Base-by-base conservation (phyloP, 1,140 invertebrate species). In the Saccostrea cuccullata region DNA sequence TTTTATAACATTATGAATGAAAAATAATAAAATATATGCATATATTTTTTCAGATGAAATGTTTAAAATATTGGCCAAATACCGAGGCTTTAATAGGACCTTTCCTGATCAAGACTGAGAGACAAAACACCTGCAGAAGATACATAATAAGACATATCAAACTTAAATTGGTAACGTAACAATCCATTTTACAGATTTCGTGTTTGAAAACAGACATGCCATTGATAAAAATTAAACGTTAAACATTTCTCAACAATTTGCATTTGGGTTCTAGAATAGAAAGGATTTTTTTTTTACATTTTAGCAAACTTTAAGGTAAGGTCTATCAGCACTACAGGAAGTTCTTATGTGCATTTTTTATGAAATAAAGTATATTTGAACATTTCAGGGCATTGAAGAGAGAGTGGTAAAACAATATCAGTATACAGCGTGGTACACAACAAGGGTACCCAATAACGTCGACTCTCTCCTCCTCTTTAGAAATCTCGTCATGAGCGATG, bases 21-120 rank as follows among this genome's bases (percentile, higher is more conserved):
- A 26, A 82, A 11, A 30, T 47, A 30, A 11, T n/a, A 2, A 12
- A 55, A 11, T 55, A 84, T 26, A 17, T 84, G 17, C 20, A 15
- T 84, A 15, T 36, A 23, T 84, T 86, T 56, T 86, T 89, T 82
- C 64, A 89, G 97, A 97, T 97, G 93, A 99, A 99, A 96, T 99
- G 98, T 95, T 98, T 98, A 95, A 97, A 98, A 97, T 99, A 99
- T 94, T 99, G 98, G 98, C 98, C 98, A 88, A 88, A 60, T 36
- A 58, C 8, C 9, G 30, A 36, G 12, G 56, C 47, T 26, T 20
- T 12, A 17, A 56, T 56, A 36, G 84, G 84, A 30, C 40, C 40
- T 2, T 55, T 84, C 82, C 2, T 55, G 11, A 26, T 84, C 13
- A 84, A 55, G n/a, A 84, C 40, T 12, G 82, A n/a, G 30, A 84